A percentile compares a stretch with the other conserved stretches of the same genome.
Conservation (phyloP, 2,888 invertebrate species). For the Dastarcus helophoroides region DNA sequence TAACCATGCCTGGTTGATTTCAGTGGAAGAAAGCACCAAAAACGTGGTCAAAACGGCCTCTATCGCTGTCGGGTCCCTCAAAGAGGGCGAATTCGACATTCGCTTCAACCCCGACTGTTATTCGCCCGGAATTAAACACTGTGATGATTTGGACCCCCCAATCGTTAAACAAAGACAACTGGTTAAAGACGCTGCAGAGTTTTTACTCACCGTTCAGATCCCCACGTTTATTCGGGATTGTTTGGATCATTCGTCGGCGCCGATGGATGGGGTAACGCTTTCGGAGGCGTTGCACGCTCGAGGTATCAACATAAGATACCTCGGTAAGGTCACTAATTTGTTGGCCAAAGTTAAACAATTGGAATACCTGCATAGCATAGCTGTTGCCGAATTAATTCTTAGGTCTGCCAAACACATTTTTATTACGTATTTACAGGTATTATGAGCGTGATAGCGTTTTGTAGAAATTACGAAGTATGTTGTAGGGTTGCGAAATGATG, state of each 20-base stretch:
- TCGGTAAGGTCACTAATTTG: constrained; percentile 81
- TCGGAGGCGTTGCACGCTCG: constrained; percentile 88
- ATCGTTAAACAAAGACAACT: constrained; percentile 77
- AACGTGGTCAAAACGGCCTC: constrained; percentile 86
- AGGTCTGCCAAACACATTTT: constrained; percentile 91
- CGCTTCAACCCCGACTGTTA: constrained; percentile 98
- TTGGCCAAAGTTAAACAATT: constrained; percentile 67
- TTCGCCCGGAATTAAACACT: constrained; percentile 85
- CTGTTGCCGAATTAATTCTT: constrained; percentile 78
- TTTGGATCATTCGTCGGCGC: constrained; percentile 81
- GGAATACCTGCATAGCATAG: constrained; percentile 80
- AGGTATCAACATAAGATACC: constrained; percentile 94
- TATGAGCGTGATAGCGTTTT: constrained; percentile 3
- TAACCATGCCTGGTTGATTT: constrained; percentile 18
- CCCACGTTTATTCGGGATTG: constrained; percentile 88
- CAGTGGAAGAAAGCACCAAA: constrained; percentile 75
- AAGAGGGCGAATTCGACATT: constrained; percentile 92
- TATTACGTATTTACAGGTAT: constrained; percentile 75
- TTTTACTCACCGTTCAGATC: constrained; percentile 85
- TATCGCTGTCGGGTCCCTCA: constrained; percentile 82
- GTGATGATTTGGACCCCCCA: constrained; percentile 53
- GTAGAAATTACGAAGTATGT: constrained; percentile 12
- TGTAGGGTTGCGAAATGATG: constrained; percentile 75
- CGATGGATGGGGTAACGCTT: constrained; percentile 89
- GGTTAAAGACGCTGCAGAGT: constrained; percentile 92